Percentiles rank a stretch among this genome's conserved stretches.
Conservation (phyloP, 92 coral and sea anemone genomes). For the Phymanthus crucifer region DNA sequence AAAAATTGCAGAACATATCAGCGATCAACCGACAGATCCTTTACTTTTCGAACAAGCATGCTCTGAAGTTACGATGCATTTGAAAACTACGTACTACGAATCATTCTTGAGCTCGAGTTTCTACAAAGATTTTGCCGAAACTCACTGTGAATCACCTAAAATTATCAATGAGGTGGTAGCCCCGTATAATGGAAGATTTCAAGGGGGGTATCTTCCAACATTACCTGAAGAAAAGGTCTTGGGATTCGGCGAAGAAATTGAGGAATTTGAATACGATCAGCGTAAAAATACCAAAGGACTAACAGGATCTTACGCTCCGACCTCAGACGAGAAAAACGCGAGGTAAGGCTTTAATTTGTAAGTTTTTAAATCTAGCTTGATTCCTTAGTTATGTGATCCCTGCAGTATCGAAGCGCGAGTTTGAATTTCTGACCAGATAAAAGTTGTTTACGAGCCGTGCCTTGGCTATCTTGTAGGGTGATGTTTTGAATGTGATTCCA, state of each 20-base stretch:
- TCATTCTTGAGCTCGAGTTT: constrained; percentile 69
- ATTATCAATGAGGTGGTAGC: constrained; percentile 50
- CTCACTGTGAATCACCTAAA: constrained; percentile 52
- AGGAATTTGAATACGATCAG: constrained; percentile 82
- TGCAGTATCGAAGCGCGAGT: background rate
- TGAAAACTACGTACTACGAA: constrained; percentile 78
- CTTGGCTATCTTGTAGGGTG: constrained; percentile 27
- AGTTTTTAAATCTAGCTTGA: background rate
- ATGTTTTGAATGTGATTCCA: constrained; percentile 57
- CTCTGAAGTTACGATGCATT: constrained; percentile 67
- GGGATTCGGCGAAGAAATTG: constrained; percentile 82
- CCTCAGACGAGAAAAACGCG: constrained; percentile 70
- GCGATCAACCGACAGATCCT: constrained; percentile 71
- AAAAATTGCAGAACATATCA: constrained; percentile 80
- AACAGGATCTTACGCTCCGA: constrained; percentile 57
- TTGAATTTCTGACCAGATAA: background rate
- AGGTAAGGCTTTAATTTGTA: constrained; percentile 54
- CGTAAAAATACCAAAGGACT: constrained; percentile 56
- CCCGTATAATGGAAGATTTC: constrained; percentile 62
- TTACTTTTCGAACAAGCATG: constrained; percentile 82
- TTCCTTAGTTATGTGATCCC: background rate
- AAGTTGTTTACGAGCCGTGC: background rate
- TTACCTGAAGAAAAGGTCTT: constrained; percentile 94
- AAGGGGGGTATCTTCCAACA: constrained; percentile 78
- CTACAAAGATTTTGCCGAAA: constrained; percentile 67